Evolutionary conservation across 1,140 invertebrate species (phyloP), one percentile per base, ranked within the genome.

Genomic region (Protaetia brevitarsis): DNA sequence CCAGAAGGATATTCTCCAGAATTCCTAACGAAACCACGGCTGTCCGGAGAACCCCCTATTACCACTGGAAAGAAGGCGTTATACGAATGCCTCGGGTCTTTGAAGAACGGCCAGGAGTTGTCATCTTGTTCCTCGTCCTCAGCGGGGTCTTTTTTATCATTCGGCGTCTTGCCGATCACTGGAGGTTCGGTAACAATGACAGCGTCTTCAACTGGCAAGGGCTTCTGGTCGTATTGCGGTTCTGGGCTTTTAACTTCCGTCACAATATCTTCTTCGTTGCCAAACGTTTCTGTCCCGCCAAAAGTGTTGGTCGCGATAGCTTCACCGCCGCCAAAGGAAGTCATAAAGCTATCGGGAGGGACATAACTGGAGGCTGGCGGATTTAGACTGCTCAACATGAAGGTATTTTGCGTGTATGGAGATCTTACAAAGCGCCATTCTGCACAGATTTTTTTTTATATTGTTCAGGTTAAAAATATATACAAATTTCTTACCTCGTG

Each of bases 1-100:
- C 77, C 79, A 28, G 67, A 73, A 34, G 19, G 28, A 64, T 3
- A 64, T 63, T 81, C 82, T 23, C 83, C 82, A 16, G 73, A 74
- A 1, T 77, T 77, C 11, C 69, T 57, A 1, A 71, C 67, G 1
- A 76, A 73, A 10, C 78, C 71, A n/a, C 79, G 77, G 11, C 78
- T 71, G 10, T 79, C 77, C 13, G 77, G 77, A 66, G 70, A 80
- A 0, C 80, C 80, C n/a, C 79, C 79, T 62, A 87, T 87, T 69
- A 84, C 80, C 72, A 87, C 84, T 3, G 86, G 86, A 80, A 88
- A 88, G 78, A 82, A 87, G 1, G 83, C 82, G 36, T 82, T 84
- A 21, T 76, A 79, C 57, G 77, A 68, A 3, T 73, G 70, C 29
- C 65, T 68, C 2, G 74, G 71, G n/a, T 72, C 28, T 19, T 63